These are phyloP conservation scores for Pipistrellus nathusii DNA, from an alignment of 2,797 vertebrate species.

Conservation along the genomic window DNA sequence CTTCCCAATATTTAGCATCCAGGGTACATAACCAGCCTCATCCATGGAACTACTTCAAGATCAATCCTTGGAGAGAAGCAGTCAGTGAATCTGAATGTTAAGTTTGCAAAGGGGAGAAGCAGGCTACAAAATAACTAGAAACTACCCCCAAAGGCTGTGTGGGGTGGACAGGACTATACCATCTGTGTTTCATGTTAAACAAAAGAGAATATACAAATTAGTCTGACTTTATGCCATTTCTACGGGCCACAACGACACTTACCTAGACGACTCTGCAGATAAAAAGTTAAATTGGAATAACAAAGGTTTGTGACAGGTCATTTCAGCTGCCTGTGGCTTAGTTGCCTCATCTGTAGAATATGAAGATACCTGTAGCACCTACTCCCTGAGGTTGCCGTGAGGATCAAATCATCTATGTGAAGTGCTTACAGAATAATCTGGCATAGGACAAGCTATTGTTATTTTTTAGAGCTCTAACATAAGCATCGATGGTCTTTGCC, in stretches of 20 bases:
- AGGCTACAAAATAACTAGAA: neutral
- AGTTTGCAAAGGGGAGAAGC: neutral
- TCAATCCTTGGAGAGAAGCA: slow-evolving; percentile 66
- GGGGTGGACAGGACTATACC: neutral
- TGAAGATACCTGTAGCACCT: neutral
- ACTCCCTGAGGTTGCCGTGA: neutral
- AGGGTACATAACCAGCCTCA: slow-evolving; percentile 23
- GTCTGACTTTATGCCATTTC: neutral
- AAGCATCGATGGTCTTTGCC: neutral
- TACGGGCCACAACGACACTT: neutral
- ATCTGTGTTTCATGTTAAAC: neutral
- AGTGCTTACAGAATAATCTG: neutral
- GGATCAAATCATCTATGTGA: neutral
- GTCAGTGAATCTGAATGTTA: slow-evolving; percentile 52
- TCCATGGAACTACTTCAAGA: slow-evolving; percentile 70
- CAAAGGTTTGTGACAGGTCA: neutral
- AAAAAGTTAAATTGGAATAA: neutral
- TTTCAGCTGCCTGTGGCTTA: neutral
- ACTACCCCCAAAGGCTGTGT: neutral
- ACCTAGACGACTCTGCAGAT: neutral
- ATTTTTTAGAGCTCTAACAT: neutral
- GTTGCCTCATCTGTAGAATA: neutral
- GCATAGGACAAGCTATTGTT: neutral
- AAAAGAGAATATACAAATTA: neutral
- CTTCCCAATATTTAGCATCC: slow-evolving; percentile 57